These are phyloP conservation scores for Rhea pennata DNA, from an alignment of 2,113 vertebrate genomes.

Conservation along the genomic window DNA sequence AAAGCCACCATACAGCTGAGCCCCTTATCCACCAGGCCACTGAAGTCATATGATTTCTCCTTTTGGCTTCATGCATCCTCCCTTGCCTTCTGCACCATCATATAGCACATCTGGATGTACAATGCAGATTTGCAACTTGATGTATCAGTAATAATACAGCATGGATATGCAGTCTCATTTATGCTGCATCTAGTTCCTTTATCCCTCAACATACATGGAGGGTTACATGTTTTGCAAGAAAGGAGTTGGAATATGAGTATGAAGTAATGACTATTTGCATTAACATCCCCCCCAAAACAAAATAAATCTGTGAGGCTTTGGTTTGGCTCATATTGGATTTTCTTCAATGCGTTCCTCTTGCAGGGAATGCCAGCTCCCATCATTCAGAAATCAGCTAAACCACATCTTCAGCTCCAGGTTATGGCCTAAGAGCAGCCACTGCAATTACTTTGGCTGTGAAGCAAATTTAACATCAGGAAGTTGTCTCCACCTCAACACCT, in stretches of 20 bases:
- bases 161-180: not conserved
- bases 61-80: not conserved
- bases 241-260: not conserved
- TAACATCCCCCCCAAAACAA: not conserved
- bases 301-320: not conserved
- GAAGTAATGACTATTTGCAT: not conserved
- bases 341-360: not conserved
- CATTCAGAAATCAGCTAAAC: not conserved
- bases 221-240: not conserved
- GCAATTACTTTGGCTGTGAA: not conserved
- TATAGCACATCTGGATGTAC: rapidly evolving
- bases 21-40: not conserved
- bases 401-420: not conserved
- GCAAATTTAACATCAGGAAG: not conserved
- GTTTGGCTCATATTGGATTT: not conserved
- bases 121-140: not conserved
- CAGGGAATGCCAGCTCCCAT: not conserved
- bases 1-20: not conserved
- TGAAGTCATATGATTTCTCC: not conserved
- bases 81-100: not conserved
- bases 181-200: not conserved
- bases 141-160: rapidly evolving
- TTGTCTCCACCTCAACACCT: not conserved
- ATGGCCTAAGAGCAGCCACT: not conserved
- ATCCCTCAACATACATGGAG: not conserved